Evolutionary conservation across 2,113 vertebrate species (phyloP), one percentile per base, ranked within the genome.

Genomic region (Leucosticte australis): DNA sequence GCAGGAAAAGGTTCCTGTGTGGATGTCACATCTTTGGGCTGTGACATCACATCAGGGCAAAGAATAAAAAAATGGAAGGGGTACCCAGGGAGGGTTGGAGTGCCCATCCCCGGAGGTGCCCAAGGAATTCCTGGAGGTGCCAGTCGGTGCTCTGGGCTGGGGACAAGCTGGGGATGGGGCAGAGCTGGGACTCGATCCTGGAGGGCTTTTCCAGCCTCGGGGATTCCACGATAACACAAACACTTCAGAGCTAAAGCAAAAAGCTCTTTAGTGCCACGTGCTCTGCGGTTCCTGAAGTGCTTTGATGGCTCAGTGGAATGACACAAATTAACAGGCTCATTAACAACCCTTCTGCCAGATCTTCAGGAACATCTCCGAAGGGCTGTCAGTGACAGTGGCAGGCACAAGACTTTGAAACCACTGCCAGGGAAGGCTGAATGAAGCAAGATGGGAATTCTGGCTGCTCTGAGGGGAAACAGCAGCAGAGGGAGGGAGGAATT

Each of bases 321-420:
- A 80, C 56, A 70, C 42, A 39, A 52, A 87, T 63, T 68, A 63
- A 81, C 63, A 83, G 76, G 22, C 59, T 86, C 69, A 92, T 94
- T 94, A 90, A 56, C 50, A 49, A 44, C 31, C 76, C 63, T 80
- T 9, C 73, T 83, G 92, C n/a, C 35, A 30, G 27, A 41, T 5
- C 84, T 47, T 14, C 60, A 27, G 82, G 41, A 86, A 10, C 22
- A 14, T 8, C 55, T 53, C 83, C 27, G 60, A 11, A n/a, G 39
- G 73, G 11, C 59, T 89, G 67, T 4, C 69, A 55, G 53, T 5
- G 42, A 27, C 93, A 31, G 69, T 20, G 79, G 19, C 79, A 92
- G 46, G 21, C 67, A 86, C 60, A 21, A 68, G 79, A 23, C 83
- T 65, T 7, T 3, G 39, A 65, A 81, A 74, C 6, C 73, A 6